Conservation (phyloP, 2,113 vertebrate genomes). For the Pluvianellus socialis region DNA sequence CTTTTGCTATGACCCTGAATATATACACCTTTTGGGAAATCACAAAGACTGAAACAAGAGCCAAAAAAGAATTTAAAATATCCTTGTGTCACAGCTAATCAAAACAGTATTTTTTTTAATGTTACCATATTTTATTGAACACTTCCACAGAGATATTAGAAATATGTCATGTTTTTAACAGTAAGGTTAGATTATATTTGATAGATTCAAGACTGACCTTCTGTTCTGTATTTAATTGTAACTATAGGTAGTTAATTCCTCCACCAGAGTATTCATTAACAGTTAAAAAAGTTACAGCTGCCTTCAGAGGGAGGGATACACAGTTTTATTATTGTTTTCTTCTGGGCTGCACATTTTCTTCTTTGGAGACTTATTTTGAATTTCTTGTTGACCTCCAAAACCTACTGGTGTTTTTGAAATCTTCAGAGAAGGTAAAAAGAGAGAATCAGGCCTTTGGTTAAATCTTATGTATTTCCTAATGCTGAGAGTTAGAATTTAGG, state of each 20-base stretch:
- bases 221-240: not conserved
- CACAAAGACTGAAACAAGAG: not conserved
- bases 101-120: not conserved
- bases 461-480: not conserved
- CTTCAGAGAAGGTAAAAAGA: not conserved
- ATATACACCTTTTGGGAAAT: slow-evolving; percentile 9
- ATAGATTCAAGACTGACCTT: not conserved
- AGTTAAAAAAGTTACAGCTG: not conserved
- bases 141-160: not conserved
- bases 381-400: not conserved
- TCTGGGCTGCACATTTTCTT: not conserved
- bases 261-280: not conserved
- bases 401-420: not conserved
- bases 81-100: not conserved
- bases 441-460: not conserved
- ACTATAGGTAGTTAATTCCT: not conserved
- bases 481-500: not conserved
- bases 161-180: not conserved
- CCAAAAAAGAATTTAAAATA: not conserved
- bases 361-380: not conserved
- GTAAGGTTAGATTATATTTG: not conserved
- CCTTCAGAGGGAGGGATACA: not conserved
- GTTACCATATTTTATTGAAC: not conserved
- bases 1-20: slow-evolving; percentile 8
- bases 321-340: not conserved